Conservation (phyloP, 2,888 invertebrate species). For the Chloroclysta siterata region DNA sequence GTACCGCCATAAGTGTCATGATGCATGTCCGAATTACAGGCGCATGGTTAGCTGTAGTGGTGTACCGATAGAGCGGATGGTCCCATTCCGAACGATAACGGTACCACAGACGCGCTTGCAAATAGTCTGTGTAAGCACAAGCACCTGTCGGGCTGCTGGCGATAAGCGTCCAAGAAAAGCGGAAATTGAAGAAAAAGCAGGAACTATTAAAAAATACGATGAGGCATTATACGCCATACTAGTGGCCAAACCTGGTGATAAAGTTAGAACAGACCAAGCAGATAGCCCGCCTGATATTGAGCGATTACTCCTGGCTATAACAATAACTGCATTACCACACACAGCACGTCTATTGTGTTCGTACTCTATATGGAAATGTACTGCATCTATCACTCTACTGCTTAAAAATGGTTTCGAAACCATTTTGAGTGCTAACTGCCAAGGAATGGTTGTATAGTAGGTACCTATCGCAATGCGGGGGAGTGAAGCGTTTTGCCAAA, state of each 20-base stretch:
- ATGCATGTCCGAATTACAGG: conserved; percentile 54
- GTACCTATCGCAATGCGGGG: background rate
- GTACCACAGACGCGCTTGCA: conserved; percentile 63
- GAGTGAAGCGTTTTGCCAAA: background rate
- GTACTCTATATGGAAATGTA: no score
- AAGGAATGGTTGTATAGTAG: background rate
- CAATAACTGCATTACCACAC: no score
- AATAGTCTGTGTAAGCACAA: conserved; percentile 41
- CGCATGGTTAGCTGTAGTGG: conserved; percentile 47
- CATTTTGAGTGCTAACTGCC: background rate
- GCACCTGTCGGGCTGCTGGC: conserved; percentile 14
- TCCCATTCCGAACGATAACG: conserved; percentile 77
- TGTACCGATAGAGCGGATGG: conserved; percentile 74
- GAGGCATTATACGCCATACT: no score
- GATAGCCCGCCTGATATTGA: no score
- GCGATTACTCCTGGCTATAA: no score
- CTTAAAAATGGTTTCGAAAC: background rate
- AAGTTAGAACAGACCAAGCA: no score
- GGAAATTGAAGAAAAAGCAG: background rate
- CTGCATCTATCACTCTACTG: no score
- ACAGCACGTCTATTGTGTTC: no score
- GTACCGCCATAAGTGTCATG: conserved; percentile 44
- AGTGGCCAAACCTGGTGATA: no score
- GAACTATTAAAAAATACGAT: background rate
- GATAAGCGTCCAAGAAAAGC: conserved; percentile 4